These are phyloP conservation scores for Diplosoma virens DNA, from an alignment of 23 tunicate species.

Conservation along the genomic window DNA sequence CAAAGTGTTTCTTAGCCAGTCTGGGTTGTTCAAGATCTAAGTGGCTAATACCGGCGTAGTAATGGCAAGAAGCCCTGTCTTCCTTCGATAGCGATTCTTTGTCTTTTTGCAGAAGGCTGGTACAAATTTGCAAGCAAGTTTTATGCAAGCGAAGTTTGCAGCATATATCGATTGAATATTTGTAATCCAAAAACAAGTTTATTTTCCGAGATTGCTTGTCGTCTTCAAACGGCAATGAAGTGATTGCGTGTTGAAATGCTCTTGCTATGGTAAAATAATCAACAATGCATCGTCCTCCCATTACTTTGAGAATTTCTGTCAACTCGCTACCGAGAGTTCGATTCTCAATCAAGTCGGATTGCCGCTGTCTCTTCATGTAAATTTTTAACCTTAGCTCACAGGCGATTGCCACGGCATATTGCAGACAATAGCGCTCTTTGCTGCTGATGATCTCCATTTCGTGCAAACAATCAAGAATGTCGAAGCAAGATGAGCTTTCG, in stretches of 20 bases:
- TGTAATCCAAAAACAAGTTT: conserved; percentile 2
- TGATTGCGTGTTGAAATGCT: conserved; percentile 13
- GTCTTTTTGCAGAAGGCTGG: neutral
- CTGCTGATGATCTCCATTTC: conserved; percentile 14
- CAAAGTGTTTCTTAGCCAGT: neutral
- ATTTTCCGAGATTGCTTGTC: neutral
- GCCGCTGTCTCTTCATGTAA: conserved; percentile 38
- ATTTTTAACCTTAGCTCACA: conserved; percentile 65
- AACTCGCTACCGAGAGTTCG: neutral
- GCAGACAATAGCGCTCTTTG: conserved; percentile 13
- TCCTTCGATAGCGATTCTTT: neutral
- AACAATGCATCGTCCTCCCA: conserved; percentile 15
- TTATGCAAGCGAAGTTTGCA: conserved; percentile 17
- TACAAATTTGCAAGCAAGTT: conserved; percentile 18
- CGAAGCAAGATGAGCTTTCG: conserved; percentile 36
- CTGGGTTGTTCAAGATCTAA: conserved; percentile 11
- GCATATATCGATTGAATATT: conserved; percentile 15
- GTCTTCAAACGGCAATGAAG: neutral
- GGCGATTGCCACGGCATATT: conserved; percentile 64
- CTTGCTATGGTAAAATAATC: conserved; percentile 28
- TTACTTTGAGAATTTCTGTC: neutral
- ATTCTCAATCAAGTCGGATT: conserved; percentile 27
- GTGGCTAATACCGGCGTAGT: neutral
- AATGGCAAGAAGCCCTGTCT: conserved; percentile 5
- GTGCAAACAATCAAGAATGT: conserved; percentile 23